Base-by-base conservation (phyloP, 2,797 vertebrate species). In the Microctenopoma stevenorrisi region DNA sequence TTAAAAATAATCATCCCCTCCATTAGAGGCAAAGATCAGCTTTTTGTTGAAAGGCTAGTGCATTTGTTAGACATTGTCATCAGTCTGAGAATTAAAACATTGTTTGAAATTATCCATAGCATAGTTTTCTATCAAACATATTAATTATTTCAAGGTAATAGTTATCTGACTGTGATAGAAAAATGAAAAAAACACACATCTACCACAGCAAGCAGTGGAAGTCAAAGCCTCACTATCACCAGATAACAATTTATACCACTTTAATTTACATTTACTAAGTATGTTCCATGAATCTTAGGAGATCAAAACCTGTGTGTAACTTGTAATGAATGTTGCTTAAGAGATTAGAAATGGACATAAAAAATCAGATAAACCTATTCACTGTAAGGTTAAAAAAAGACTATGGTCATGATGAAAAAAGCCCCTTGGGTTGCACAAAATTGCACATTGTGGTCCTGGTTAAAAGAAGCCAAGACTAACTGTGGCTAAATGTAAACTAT, bases 81-180 rank as follows among this genome's bases (percentile, higher is more conserved):
- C 25, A 42, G 16, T 42, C 22, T 40, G 10, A 28, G 15, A 60
- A 60, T 43, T 18, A 76, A 53, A 46, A 12, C 22, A 4, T 4
- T 33, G 30, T 53, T 47, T 30, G 18, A 64, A 48, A 67, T 68
- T 37, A 68, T 58, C 5, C 67, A 57, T 33, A 28, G 28, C 62
- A 66, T 61, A 40, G 14, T 40, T 25, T 40, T 30, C 40, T 28
- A 28, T 54, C 12, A 60, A 42, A 15, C 13, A 42, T 53, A 55
- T 49, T 43, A 44, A 43, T 65, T 44, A 64, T 54, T 54, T 50
- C 62, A 58, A 50, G 37, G 38, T 57, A 51, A 48, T n/a, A 58
- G 15, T 61, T 60, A 60, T 49, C 10, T 66, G 56, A 56, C 50
- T 46, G 14, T 60, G 51, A 65, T 60, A 43, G 46, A 50, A 56